These are phyloP conservation scores for Ondatra zibethicus DNA, from an alignment of 2,113 vertebrate species.

Conservation along the genomic window DNA sequence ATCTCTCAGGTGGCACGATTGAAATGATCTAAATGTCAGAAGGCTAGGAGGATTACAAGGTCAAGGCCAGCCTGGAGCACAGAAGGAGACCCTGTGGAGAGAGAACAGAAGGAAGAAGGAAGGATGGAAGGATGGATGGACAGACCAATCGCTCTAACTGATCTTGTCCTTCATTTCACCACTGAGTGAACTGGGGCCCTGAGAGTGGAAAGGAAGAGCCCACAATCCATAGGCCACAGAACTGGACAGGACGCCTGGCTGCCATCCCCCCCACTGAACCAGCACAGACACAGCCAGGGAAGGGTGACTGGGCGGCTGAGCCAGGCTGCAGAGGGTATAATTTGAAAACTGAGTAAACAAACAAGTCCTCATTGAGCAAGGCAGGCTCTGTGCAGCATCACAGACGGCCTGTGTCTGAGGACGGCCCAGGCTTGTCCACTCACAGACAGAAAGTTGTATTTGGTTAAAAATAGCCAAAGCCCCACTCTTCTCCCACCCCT, in stretches of 20 bases:
- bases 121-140: rapidly evolving
- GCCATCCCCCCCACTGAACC: rapidly evolving
- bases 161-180: not conserved
- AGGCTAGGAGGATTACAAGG: not conserved
- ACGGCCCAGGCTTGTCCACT: not conserved
- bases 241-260: not conserved
- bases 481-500: not conserved
- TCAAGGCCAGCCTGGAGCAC: not conserved
- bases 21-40: not conserved
- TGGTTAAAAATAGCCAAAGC: not conserved
- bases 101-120: not conserved
- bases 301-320: conserved; percentile 40
- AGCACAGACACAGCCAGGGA: not conserved
- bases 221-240: not conserved
- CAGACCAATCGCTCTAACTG: rapidly evolving
- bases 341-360: conserved; percentile 75
- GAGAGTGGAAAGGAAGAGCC: not conserved
- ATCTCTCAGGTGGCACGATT: not conserved
- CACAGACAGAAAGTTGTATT: conserved; percentile 18
- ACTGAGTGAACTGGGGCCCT: not conserved
- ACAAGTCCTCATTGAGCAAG: conserved; percentile 24
- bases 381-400: not conserved
- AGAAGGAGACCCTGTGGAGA: not conserved
- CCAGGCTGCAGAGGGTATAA: conserved; percentile 57
- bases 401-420: conserved; percentile 66